These are phyloP conservation scores for Gisinianus flammeolus DNA, from an alignment of 2,888 invertebrate species.

Conservation along the genomic window DNA sequence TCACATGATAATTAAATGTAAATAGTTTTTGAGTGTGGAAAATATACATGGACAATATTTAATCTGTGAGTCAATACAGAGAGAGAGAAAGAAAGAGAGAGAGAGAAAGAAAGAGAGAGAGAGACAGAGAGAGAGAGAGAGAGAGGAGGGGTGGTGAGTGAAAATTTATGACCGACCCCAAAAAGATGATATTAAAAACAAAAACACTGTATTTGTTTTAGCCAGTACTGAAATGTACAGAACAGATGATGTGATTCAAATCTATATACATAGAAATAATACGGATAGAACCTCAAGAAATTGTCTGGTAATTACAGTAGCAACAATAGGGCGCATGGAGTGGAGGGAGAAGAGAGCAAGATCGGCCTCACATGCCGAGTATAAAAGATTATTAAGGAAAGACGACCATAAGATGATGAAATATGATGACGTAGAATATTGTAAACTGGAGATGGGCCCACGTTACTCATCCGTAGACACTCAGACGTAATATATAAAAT, in stretches of 20 bases:
- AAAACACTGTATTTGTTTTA: slow-evolving; percentile 17
- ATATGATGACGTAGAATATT: no score
- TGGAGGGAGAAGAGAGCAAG: no score
- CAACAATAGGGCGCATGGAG: slow-evolving; percentile 6
- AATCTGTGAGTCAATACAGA: background rate
- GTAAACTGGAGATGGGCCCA: no score
- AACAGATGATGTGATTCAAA: background rate
- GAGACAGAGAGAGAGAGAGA: background rate
- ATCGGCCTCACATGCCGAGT: no score
- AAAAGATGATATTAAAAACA: slow-evolving; percentile 2
- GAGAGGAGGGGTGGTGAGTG: background rate
- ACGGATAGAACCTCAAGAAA: background rate
- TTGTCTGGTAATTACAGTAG: slow-evolving; percentile 28
- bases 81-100: background rate
- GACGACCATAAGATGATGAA: no score
- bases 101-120: background rate
- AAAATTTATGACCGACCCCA: slow-evolving; percentile 18
- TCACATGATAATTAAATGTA: slow-evolving; percentile 27
- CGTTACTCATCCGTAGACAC: no score
- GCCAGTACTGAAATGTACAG: background rate
- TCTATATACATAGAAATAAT: no score
- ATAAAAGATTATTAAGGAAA: slow-evolving; percentile 14
- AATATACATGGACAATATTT: slow-evolving; percentile 16
- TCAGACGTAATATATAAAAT: no score
- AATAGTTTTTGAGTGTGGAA: slow-evolving; percentile 3